Evolutionary conservation across 2,888 invertebrate genomes (phyloP), one percentile per base, ranked within the genome.

Genomic region (Acleris cristana): DNA sequence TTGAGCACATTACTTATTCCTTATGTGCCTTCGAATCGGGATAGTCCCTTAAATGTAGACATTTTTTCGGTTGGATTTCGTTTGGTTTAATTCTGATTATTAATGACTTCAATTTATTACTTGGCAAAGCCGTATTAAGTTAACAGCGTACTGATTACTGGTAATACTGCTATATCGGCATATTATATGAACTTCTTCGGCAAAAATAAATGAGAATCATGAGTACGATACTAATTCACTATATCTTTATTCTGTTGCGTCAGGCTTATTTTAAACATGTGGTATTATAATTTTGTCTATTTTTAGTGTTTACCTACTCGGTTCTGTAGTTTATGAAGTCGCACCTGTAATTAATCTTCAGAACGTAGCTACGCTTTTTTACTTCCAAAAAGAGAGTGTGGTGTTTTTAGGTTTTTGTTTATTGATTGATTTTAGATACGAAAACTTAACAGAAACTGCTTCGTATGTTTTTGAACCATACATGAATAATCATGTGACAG

Each of bases 1-100:
- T 92, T 92, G 88, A 85, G 84, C 85, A 87, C 90, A 91, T 91
- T 90, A 90, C 89, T 92, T 91, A 91, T 91, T 90, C 89, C 90
- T 87, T 89, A 89, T 90, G 88, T 88, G 87, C 87, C 84, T 86
- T 83, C 79, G 79, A 83, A 84, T 82, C 81, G 82, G 65, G 82
- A 89, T 88, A 84, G 80, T 83, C 80, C 79, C 79, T 76, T 82
- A 79, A 79, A 85, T 81, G 79, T 83, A 78, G 78, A 81, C 76
- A 79, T 81, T 83, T 81, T 84, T 85, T 75, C 72, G 72, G 73
- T 69, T 74, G 73, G 71, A 73, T 72, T 74, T 71, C 65, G 63
- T 74, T 76, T 72, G 66, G 70, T 67, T 73, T 69, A 73, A 69
- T 59, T 67, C 53, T 48, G 67, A 67, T 67, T 67, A 67, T 58